phyloP scores from a whole-genome alignment of 2,888 invertebrate genomes.

The Atrina japonica region DNA sequence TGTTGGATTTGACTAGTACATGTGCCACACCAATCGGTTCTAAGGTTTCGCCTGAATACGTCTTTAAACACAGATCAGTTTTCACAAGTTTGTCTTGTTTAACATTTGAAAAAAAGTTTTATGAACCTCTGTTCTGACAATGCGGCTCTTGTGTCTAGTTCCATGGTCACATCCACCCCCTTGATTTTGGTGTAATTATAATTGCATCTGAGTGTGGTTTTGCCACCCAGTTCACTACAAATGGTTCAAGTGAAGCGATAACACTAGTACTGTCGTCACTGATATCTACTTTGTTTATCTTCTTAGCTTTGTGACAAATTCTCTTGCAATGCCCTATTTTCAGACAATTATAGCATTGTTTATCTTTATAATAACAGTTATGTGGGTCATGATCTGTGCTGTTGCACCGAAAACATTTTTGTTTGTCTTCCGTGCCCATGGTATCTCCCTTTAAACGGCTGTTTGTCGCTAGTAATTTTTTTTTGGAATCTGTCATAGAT shows the following conservation, averaged over 20 bases:
- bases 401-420: slow-evolving; percentile 22
- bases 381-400: not conserved
- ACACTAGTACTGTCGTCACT: not conserved
- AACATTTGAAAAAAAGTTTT: not conserved
- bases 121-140: not conserved
- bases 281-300: not conserved
- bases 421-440: too few species aligned
- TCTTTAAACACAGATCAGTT: too few species aligned
- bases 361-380: slow-evolving; percentile 3
- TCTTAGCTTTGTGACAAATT: not conserved
- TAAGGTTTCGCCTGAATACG: too few species aligned
- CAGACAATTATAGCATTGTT: not conserved
- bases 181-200: not conserved
- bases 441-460: too few species aligned
- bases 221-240: not conserved
- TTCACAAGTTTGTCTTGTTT: not conserved
- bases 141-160: not conserved
- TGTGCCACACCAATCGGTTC: too few species aligned
- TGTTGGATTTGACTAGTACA: too few species aligned
- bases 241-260: not conserved
- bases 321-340: not conserved
- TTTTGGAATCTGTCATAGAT: too few species aligned
- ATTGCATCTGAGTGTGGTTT: not conserved
- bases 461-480: too few species aligned
- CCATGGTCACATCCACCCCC: too few species aligned